Base-by-base conservation (phyloP, 2,888 invertebrate species). In the Allolobophora icterica region DNA sequence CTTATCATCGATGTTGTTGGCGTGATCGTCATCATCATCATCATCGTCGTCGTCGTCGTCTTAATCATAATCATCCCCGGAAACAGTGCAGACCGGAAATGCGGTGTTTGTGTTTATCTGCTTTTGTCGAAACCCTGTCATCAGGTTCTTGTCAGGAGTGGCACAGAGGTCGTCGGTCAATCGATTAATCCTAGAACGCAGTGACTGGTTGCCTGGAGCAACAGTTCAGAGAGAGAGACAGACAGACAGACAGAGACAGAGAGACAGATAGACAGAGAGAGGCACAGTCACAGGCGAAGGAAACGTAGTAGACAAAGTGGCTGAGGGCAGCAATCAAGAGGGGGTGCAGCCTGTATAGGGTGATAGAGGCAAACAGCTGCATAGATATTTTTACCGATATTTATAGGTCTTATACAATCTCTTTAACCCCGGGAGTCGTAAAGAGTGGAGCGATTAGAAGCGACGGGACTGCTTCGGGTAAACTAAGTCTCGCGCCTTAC, bases 111-210 rank as follows among this genome's bases (percentile, higher is more conserved):
- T 71, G n/a, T 71, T 71, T 71, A 71, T 71, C 71, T 30, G 71
- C n/a, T n/a, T n/a, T 11, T 13, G 71, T 71, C 71, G 71, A 71
- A 71, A 17, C 13, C 71, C 71, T n/a, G 71, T 71, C 71, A n/a
- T n/a, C 71, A n/a, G 71, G n/a, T 71, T 71, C 71, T 71, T n/a
- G 71, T 71, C 30, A n/a, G n/a, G 71, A 71, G 71, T 71, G 21
- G 24, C 24, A 24, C 24, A 52, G 52, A 24, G 52, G 52, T 52
- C 52, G 52, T 71, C 30, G 71, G 71, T 71, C 71, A 71, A n/a
- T 71, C 71, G 71, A 71, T 71, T n/a, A 71, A n/a, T 71, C n/a
- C 71, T n/a, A 71, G 71, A 71, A 71, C 21, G 52, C 71, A 52
- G 52, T 21, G 8, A 24, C 52, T 24, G 24, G 24, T 52, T 71